A percentile compares a stretch with the other conserved stretches of the same genome.
These are phyloP conservation scores for Ctenicera cuprea DNA, from an alignment of 2,888 invertebrate species.

Conservation along the genomic window DNA sequence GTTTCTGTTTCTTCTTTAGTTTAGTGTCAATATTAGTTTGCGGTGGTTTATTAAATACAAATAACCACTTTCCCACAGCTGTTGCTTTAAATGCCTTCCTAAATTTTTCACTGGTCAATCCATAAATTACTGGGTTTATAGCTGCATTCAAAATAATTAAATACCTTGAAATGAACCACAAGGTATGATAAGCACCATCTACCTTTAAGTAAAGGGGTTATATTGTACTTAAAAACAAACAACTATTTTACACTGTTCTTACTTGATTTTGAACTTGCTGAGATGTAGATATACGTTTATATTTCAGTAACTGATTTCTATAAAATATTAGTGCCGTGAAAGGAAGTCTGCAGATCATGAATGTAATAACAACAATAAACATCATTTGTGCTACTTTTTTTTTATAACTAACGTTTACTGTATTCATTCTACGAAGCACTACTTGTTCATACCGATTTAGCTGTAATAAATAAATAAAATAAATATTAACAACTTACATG, in stretches of 20 bases:
- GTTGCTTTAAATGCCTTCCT: constrained; percentile 79
- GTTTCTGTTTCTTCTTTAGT: constrained; percentile 40
- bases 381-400: constrained; percentile 82
- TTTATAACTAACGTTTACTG: constrained; percentile 79
- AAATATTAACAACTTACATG: neutral
- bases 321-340: constrained; percentile 84
- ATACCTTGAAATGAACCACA: constrained; percentile 83
- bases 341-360: constrained; percentile 82
- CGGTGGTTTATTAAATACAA: constrained; percentile 39
- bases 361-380: constrained; percentile 81
- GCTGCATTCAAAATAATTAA: constrained; percentile 84
- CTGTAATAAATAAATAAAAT: constrained; percentile 70
- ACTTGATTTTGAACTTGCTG: constrained; percentile 69
- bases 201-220: constrained; percentile 69
- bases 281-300: constrained; percentile 67
- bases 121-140: constrained; percentile 86
- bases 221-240: neutral
- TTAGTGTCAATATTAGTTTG: constrained; percentile 1
- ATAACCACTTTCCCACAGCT: constrained; percentile 73
- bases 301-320: constrained; percentile 74
- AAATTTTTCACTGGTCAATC: constrained; percentile 83
- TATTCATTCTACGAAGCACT: constrained; percentile 78
- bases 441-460: constrained; percentile 80
- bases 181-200: constrained; percentile 74
- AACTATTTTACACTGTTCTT: constrained; percentile 44